Base-by-base conservation (phyloP, 2,113 vertebrate genomes). In the Cheilinus undulatus region DNA sequence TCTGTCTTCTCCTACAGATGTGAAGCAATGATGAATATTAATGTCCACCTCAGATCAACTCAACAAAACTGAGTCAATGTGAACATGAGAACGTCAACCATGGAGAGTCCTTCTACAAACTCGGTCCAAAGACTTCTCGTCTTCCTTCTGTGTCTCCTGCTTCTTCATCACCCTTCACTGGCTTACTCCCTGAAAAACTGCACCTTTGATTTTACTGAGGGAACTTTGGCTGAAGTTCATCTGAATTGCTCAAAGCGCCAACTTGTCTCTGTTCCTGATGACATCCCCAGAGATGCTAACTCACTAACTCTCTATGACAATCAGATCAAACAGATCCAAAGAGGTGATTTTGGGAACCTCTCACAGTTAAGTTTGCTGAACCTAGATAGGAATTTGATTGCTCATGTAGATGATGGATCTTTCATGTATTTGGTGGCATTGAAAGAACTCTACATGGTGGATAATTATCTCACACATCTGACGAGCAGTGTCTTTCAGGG, bases 111-210 rank as follows among this genome's bases (percentile, higher is more conserved):
- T 5, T 8, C 1, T 30, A n/a, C 10, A 13, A 1, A 42, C 4
- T 12, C 23, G 0, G 3, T 14, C 20, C 53, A 24, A 23, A 36
- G 1, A 23, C 49, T 13, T 51, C 1, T 62, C 10, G 24, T 71
- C 8, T 34, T 34, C n/a, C 45, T 63, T 48, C 30, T 53, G n/a
- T 79, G 26, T 28, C 38, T 62, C 38, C 48, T 65, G 59, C 51
- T 58, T n/a, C n/a, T 63, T 19, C 51, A 56, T 36, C 24, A 65
- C 24, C 28, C 20, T 11, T 73, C 26, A 2, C 30, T 26, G 20
- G 17, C 60, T 45, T 83, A 73, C 34, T 73, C 69, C 0, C 73
- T 80, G 27, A 80, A 73, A 49, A 67, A 48, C 73, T 86, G 84
- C 46, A n/a, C 3, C 12, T 20, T 58, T 0, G 1, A 3, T 14